Conservation (phyloP, 2,113 vertebrate genomes). For the Megaptera novaeangliae region DNA sequence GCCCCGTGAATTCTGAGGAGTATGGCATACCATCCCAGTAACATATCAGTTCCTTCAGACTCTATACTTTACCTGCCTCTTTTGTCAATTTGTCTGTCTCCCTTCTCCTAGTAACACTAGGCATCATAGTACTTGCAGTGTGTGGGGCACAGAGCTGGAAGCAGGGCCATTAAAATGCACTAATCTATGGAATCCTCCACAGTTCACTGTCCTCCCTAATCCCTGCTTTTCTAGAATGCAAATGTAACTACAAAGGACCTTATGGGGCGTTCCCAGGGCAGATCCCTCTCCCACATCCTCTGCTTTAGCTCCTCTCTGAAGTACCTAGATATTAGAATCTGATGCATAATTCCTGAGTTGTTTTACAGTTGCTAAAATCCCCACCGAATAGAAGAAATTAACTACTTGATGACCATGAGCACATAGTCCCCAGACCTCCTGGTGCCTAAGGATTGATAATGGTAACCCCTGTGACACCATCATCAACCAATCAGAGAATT, state of each 20-base stretch:
- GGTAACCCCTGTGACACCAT: neutral
- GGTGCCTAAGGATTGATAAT: neutral
- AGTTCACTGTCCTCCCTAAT: neutral
- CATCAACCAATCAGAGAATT: neutral
- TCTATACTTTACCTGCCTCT: neutral
- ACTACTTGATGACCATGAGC: neutral
- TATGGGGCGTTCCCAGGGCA: neutral
- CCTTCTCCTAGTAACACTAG: neutral
- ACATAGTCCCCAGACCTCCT: neutral
- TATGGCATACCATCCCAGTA: neutral
- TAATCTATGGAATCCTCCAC: neutral
- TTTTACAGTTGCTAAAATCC: neutral
- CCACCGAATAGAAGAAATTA: neutral
- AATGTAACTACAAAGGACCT: neutral
- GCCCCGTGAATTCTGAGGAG: neutral
- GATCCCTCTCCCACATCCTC: neutral
- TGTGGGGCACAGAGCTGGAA: neutral
- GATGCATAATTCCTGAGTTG: neutral
- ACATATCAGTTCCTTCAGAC: neutral
- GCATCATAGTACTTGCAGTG: neutral
- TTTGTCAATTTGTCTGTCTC: neutral
- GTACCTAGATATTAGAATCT: neutral
- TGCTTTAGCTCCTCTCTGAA: neutral
- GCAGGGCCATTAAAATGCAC: neutral
- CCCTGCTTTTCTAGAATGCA: neutral